Evolutionary conservation across 2,888 invertebrate species (phyloP).

Genomic region (Rhopalosiphum nymphaeae): DNA sequence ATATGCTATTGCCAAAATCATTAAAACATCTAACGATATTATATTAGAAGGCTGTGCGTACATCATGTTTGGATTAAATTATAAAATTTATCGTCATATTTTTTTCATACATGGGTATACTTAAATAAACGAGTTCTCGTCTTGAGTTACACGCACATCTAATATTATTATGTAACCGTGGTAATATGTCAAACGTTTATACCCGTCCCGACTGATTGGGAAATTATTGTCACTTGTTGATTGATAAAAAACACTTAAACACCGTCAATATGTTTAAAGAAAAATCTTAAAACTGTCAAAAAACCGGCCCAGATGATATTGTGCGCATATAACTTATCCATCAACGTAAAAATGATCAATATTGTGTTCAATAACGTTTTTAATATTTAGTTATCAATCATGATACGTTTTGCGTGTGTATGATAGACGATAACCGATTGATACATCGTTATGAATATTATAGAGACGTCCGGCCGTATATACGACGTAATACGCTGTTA

Average conservation of each 20-base stretch:
- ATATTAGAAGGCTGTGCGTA: neutral
- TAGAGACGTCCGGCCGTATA: neutral
- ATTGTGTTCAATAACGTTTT: neutral
- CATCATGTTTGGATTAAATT: neutral
- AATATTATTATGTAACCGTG: neutral
- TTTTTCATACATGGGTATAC: neutral
- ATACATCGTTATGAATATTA: neutral
- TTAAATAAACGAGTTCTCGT: neutral
- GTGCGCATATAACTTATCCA: neutral
- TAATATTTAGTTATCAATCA: conserved; percentile 1
- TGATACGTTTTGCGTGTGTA: neutral
- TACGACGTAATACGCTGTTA: neutral
- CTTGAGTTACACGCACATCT: neutral
- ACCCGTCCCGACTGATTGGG: neutral
- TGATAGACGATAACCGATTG: neutral
- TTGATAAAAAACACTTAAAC: neutral
- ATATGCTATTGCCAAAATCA: neutral
- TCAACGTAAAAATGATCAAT: neutral
- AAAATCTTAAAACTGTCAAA: neutral
- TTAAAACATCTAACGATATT: neutral
- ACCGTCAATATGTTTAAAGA: neutral
- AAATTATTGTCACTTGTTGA: neutral
- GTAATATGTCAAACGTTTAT: neutral
- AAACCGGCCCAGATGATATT: neutral
- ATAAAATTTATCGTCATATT: neutral